Percentiles rank a stretch among this genome's conserved stretches.
Conservation (phyloP, 1,140 invertebrate genomes). For the Littorina saxatilis region DNA sequence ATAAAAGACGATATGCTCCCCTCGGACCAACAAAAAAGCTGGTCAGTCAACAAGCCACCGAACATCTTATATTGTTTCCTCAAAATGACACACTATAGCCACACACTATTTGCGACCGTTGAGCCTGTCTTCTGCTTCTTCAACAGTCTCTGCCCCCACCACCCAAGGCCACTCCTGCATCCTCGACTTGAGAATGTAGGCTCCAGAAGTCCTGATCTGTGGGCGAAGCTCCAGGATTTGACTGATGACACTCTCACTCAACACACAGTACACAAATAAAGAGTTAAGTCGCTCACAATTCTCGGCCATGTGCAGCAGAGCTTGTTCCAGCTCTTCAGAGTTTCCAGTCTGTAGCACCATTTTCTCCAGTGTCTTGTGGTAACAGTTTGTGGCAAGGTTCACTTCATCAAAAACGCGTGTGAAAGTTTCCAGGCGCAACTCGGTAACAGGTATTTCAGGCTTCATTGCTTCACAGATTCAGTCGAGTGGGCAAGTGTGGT, state of each 20-base stretch:
- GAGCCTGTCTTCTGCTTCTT: constrained; percentile 27
- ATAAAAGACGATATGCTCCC: too few species aligned
- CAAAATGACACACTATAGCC: too few species aligned
- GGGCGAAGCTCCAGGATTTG: constrained; percentile 57
- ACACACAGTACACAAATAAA: constrained; percentile 65
- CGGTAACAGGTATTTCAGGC: constrained; percentile 65
- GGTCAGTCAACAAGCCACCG: too few species aligned
- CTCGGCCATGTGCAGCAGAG: constrained; percentile 55
- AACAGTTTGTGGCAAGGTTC: constrained; percentile 54
- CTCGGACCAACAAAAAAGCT: too few species aligned
- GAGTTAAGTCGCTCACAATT: constrained; percentile 49
- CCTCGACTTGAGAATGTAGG: constrained; percentile 63
- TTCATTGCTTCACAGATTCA: constrained; percentile 62
- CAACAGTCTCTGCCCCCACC: constrained; percentile 55
- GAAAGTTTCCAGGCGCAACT: constrained; percentile 65
- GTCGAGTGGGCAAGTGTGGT: constrained; percentile 63
- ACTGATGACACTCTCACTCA: constrained; percentile 57
- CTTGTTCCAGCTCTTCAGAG: constrained; percentile 54
- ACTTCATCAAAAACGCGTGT: constrained; percentile 65
- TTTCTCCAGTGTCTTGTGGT: constrained; percentile 60
- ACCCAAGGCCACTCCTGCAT: constrained; percentile 65
- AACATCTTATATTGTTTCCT: too few species aligned
- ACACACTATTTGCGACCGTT: too few species aligned
- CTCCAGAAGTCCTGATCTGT: constrained; percentile 53
- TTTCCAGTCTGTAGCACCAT: constrained; percentile 60